Evolutionary conservation across 2,113 vertebrate species (phyloP).

Genomic region (Tauraco erythrolophus): DNA sequence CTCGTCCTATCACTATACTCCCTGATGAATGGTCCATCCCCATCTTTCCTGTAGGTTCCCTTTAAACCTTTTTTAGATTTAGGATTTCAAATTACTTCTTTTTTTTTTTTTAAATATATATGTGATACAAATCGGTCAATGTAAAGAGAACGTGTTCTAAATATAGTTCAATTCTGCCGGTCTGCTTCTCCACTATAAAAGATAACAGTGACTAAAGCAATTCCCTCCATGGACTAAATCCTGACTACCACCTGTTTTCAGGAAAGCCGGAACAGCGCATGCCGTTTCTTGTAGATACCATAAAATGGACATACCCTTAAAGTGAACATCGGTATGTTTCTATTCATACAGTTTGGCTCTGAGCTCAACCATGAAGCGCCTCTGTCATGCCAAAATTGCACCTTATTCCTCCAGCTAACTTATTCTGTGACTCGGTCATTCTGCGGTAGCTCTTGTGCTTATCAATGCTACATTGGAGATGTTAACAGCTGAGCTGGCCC

Average conservation of each 20-base stretch:
- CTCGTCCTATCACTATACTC: not conserved
- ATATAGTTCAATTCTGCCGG: not conserved
- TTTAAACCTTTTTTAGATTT: not conserved
- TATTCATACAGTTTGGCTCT: not conserved
- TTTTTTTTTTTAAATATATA: not conserved
- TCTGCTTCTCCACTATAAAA: not conserved
- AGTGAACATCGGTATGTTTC: not conserved
- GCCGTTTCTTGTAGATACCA: not conserved
- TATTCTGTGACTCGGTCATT: not conserved
- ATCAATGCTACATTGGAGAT: not conserved
- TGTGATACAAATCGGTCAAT: not conserved
- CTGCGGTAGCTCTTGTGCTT: not conserved
- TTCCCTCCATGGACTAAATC: not conserved
- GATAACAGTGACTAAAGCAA: not conserved
- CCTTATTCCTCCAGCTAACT: not conserved
- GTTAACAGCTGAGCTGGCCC: not conserved
- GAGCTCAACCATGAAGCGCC: not conserved
- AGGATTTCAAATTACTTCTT: not conserved
- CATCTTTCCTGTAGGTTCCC: not conserved
- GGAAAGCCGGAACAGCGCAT: not conserved
- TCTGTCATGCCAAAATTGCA: not conserved
- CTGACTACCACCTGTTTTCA: not conserved
- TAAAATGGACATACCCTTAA: not conserved
- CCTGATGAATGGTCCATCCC: not conserved
- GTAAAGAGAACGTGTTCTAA: not conserved